Conservation (phyloP, 2,113 vertebrate species). For the Alexandromys fortis region DNA sequence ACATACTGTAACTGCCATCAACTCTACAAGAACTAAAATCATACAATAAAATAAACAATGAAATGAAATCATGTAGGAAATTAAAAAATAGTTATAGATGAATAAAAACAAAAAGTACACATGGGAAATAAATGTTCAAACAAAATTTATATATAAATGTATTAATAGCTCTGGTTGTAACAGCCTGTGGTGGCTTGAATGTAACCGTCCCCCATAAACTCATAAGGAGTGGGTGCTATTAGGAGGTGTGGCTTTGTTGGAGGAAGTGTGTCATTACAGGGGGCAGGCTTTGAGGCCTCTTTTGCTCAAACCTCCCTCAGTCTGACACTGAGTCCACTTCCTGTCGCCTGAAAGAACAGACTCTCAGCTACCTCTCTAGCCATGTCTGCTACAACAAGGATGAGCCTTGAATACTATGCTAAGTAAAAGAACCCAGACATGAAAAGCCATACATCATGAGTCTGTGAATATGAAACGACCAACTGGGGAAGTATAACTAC, state of each 20-base stretch:
- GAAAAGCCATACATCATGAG: neutral
- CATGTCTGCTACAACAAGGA: neutral
- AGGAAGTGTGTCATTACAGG: neutral
- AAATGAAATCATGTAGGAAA: neutral
- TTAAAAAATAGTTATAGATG: conserved; percentile 42
- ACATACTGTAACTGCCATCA: neutral
- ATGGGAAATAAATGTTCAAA: neutral
- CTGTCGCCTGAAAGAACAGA: neutral
- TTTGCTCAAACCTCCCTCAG: neutral
- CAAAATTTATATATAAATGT: neutral
- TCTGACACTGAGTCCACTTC: neutral
- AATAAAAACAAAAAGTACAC: conserved; percentile 12
- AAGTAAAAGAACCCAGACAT: neutral
- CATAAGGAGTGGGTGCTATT: neutral
- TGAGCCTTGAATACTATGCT: conserved; percentile 16
- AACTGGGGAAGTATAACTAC: neutral
- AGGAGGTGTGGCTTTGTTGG: neutral
- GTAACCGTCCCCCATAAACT: neutral
- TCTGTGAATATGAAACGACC: neutral
- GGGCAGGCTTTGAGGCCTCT: neutral
- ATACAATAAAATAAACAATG: neutral
- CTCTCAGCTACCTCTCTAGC: neutral
- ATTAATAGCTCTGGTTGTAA: conserved; percentile 6
- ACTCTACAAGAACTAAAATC: conserved; percentile 6
- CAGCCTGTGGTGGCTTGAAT: neutral